These are phyloP conservation scores for Clupea harengus DNA, from an alignment of 2,113 vertebrate genomes.

Conservation along the genomic window DNA sequence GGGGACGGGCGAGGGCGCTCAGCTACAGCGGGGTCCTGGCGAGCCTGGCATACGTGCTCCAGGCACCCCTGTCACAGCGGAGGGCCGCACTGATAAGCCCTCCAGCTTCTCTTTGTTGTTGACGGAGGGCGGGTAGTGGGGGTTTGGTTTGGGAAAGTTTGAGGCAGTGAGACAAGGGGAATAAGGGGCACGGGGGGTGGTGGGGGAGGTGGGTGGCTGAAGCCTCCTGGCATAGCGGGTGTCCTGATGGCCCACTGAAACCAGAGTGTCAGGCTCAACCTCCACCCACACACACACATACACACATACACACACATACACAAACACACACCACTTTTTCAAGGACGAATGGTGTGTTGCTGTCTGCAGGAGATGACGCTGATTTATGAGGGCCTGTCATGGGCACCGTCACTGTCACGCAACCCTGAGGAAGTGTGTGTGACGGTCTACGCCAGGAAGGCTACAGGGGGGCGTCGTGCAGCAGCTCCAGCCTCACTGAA, in stretches of 20 bases:
- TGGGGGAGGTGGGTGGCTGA: too few species aligned
- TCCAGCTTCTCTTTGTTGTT: background rate
- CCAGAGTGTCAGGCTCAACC: background rate
- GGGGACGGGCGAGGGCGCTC: background rate
- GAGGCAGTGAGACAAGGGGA: too few species aligned
- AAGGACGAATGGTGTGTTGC: conserved; percentile 67
- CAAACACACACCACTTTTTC: conserved; percentile 54
- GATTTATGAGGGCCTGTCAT: conserved; percentile 75
- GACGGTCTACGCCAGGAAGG: background rate
- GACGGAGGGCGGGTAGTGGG: too few species aligned
- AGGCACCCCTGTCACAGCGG: background rate
- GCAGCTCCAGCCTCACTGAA: background rate
- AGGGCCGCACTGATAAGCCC: background rate
- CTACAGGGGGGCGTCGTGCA: background rate
- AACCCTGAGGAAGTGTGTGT: conserved; percentile 27
- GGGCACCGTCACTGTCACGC: conserved; percentile 35
- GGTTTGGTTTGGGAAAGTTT: too few species aligned
- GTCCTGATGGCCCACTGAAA: background rate
- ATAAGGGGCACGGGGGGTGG: too few species aligned
- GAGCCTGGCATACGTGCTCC: too few species aligned
- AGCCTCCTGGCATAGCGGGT: too few species aligned
- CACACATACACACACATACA: background rate
- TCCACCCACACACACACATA: background rate
- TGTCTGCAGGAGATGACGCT: conserved; percentile 67
- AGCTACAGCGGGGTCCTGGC: background rate